Percentiles rank a stretch among this genome's conserved stretches.
Conservation (phyloP, 2,113 vertebrate species). For the Eclectus roratus region DNA sequence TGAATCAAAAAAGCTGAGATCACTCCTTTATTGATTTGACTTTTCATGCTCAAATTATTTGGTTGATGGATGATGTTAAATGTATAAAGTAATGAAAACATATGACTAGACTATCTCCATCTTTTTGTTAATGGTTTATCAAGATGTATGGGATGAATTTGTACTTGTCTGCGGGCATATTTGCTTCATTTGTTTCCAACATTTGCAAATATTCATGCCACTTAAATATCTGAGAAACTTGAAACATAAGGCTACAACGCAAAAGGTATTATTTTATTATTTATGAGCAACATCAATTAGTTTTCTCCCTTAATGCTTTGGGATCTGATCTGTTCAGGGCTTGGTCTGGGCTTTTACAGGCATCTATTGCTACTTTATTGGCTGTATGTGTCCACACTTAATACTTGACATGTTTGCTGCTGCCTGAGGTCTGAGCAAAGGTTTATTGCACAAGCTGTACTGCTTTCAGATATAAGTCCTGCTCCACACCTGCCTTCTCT, state of each 20-base stretch:
- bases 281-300: background rate
- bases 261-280: constrained; percentile 1
- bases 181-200: background rate
- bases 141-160: background rate
- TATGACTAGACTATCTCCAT: background rate
- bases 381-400: background rate
- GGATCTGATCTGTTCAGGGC: background rate
- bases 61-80: constrained; percentile 40
- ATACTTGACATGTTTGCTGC: background rate
- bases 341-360: background rate
- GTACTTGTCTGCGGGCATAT: background rate
- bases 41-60: constrained; percentile 79
- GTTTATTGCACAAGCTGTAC: background rate
- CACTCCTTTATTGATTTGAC: constrained; percentile 83
- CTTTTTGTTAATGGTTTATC: background rate
- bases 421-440: background rate
- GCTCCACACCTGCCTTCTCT: background rate
- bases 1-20: constrained; percentile 78
- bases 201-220: background rate
- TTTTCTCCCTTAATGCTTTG: background rate
- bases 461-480: background rate
- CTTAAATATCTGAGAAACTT: background rate
- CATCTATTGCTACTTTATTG: background rate
- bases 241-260: background rate
- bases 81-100: constrained; percentile 29